These are phyloP conservation scores for Acheta domesticus DNA, from an alignment of 2,888 invertebrate species.

Conservation along the genomic window DNA sequence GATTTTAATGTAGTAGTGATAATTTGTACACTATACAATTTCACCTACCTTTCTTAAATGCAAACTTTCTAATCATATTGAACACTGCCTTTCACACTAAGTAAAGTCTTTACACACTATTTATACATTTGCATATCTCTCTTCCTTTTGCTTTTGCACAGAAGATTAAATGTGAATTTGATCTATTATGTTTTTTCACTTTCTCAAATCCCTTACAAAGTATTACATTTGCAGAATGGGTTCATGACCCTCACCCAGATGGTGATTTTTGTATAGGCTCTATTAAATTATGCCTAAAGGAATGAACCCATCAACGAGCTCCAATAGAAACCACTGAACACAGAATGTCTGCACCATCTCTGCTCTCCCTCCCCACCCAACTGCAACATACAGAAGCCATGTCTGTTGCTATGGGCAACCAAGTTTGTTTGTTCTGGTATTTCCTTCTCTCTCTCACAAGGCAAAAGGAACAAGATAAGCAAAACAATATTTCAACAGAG, in stretches of 20 bases:
- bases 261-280: not conserved
- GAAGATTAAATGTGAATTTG: no score
- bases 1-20: no score
- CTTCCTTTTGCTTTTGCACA: no score
- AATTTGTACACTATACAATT: no score
- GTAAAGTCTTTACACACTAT: no score
- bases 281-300: not conserved
- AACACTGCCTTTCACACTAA: not conserved
- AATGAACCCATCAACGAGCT: not conserved
- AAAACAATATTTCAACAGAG: no score
- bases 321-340: not conserved
- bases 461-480: not conserved
- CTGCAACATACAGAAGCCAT: slow-evolving; percentile 5
- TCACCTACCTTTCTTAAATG: not conserved
- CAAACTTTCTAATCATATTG: not conserved
- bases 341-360: not conserved
- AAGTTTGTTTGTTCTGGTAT: not conserved
- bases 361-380: not conserved
- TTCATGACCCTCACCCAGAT: not conserved
- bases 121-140: no score
- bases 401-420: not conserved
- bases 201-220: not conserved
- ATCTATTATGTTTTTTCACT: not conserved
- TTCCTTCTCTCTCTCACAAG: not conserved
- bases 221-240: not conserved